Conservation (phyloP, 2,888 invertebrate genomes). For the Thelaira solivaga region DNA sequence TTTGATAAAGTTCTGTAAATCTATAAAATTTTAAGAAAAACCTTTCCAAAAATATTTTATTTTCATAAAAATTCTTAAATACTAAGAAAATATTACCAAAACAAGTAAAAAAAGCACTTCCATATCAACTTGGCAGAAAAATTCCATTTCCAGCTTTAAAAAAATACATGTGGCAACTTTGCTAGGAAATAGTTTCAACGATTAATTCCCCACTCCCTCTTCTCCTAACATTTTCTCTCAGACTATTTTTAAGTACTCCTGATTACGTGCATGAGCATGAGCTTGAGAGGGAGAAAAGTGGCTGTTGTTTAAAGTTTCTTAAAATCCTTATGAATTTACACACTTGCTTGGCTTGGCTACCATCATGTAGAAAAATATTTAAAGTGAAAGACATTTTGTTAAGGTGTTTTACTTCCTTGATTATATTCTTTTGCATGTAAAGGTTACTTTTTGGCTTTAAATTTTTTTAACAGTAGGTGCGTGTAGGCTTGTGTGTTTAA, state of each 20-base stretch:
- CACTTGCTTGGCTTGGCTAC: not conserved
- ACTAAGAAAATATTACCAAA: no score
- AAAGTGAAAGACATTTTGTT: constrained; percentile 19
- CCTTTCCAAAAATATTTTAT: no score
- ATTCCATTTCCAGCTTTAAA: no score
- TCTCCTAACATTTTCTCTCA: no score
- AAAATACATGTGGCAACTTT: no score
- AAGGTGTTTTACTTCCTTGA: constrained; percentile 33
- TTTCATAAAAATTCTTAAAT: no score
- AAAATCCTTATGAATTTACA: not conserved
- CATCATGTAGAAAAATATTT: constrained; percentile 6
- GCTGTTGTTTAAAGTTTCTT: constrained; percentile 14
- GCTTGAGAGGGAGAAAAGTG: not conserved
- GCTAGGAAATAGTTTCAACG: no score
- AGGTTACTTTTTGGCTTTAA: not conserved
- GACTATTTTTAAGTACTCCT: not conserved
- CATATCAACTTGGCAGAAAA: no score
- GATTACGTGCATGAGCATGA: not conserved
- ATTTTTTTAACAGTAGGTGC: not conserved
- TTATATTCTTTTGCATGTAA: not conserved
- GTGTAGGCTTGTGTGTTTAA: not conserved
- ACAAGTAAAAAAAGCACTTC: no score
- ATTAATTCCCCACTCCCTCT: no score
- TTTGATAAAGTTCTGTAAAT: no score
- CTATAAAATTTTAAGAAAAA: no score